Conservation (phyloP, 2,888 invertebrate genomes). For the Lordiphosa fenestrarum region DNA sequence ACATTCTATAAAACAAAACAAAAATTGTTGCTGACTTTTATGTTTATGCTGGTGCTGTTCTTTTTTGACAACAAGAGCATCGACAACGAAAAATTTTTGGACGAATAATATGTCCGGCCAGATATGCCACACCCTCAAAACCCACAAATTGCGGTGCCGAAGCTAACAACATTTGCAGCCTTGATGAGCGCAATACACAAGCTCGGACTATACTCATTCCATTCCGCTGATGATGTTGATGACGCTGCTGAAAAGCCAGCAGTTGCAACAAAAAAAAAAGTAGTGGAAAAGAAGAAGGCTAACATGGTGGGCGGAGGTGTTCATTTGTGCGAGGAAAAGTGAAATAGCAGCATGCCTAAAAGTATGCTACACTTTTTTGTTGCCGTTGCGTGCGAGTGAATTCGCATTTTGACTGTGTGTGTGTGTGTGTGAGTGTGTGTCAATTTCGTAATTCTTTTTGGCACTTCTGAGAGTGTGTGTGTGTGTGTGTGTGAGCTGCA, state of each 20-base stretch:
- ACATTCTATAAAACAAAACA: too few species aligned
- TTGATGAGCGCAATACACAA: constrained; percentile 57
- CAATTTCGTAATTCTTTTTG: constrained; percentile 49
- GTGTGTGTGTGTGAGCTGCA: constrained; percentile 38
- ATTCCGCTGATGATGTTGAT: constrained; percentile 43
- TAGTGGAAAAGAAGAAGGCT: constrained; percentile 20
- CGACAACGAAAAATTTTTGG: constrained; percentile 46
- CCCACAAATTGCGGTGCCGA: constrained; percentile 75
- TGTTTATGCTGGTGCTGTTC: background rate
- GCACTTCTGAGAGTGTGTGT: constrained; percentile 20
- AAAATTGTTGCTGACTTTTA: background rate
- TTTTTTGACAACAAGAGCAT: constrained; percentile 4
- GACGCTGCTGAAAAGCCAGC: constrained; percentile 58
- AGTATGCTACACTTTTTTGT: constrained; percentile 60
- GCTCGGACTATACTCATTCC: constrained; percentile 18
- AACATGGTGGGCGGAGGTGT: constrained; percentile 39
- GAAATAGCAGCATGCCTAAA: constrained; percentile 76
- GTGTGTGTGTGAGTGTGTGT: constrained; percentile 20
- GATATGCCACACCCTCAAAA: constrained; percentile 73
- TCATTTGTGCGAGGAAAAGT: constrained; percentile 61
- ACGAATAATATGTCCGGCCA: constrained; percentile 65
- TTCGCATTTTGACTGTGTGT: constrained; percentile 9
- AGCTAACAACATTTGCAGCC: constrained; percentile 67
- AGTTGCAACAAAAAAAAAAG: constrained; percentile 26
- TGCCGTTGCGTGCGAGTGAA: constrained; percentile 38